These are phyloP conservation scores for Erebia aethiops DNA, from an alignment of 2,888 invertebrate species.

Conservation along the genomic window DNA sequence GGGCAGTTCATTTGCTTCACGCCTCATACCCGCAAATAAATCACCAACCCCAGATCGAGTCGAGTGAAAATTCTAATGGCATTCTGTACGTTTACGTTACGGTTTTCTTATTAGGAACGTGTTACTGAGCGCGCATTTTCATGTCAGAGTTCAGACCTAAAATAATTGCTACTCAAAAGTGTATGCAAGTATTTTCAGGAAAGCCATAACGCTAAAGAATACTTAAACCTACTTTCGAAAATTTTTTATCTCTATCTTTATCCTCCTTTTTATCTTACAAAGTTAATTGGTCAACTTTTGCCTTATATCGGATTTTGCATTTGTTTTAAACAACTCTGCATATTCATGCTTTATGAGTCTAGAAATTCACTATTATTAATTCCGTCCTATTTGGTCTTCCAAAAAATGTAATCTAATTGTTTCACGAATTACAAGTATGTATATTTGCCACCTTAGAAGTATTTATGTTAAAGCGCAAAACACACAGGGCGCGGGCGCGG, in stretches of 20 bases:
- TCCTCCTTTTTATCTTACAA: no score
- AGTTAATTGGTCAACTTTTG: no score
- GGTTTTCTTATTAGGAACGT: slow-evolving; percentile 33
- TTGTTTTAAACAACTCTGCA: no score
- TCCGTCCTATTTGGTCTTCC: not conserved
- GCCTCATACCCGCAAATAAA: slow-evolving; percentile 81
- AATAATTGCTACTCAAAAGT: slow-evolving; percentile 12
- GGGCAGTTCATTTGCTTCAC: slow-evolving; percentile 80
- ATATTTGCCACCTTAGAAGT: not conserved
- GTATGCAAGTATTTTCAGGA: not conserved
- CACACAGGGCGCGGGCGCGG: no score
- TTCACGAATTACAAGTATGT: not conserved
- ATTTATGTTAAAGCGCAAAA: not conserved
- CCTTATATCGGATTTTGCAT: no score
- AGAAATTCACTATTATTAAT: not conserved
- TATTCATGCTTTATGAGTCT: not conserved
- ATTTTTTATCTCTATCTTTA: not conserved
- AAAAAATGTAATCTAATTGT: no score
- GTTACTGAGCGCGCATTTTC: slow-evolving; percentile 24
- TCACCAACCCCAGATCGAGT: slow-evolving; percentile 64
- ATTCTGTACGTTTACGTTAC: slow-evolving; percentile 47
- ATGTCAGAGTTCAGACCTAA: slow-evolving; percentile 13
- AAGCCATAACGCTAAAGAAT: not conserved
- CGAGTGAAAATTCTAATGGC: slow-evolving; percentile 59
- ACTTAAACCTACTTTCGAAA: not conserved